Conservation (phyloP, 2,797 vertebrate genomes). For the Arctocebus calabarensis region DNA sequence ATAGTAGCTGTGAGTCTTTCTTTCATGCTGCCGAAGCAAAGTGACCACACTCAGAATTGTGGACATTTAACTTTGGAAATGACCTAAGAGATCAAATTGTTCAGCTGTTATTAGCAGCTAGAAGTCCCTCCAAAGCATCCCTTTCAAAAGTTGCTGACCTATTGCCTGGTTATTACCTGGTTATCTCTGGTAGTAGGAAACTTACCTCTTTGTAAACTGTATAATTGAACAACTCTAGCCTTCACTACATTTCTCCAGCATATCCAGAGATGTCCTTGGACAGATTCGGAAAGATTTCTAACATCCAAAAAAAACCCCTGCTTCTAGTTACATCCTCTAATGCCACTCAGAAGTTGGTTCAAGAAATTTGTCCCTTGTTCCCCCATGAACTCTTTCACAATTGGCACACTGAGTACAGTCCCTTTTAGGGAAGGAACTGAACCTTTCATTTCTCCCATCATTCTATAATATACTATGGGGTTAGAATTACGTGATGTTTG, state of each 20-base stretch:
- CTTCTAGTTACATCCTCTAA: neutral
- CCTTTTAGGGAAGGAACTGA: neutral
- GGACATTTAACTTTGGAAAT: slow-evolving; percentile 13
- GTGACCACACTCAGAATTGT: neutral
- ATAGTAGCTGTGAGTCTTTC: neutral
- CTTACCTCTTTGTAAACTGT: neutral
- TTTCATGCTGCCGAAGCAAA: neutral
- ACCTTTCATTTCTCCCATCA: neutral
- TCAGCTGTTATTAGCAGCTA: neutral
- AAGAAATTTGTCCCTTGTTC: neutral
- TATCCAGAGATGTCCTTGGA: neutral
- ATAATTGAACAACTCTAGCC: neutral
- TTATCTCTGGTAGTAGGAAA: neutral
- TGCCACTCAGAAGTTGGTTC: neutral
- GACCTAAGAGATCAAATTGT: neutral
- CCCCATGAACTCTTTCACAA: neutral
- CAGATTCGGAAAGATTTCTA: neutral
- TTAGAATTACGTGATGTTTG: neutral
- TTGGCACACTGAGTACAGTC: neutral
- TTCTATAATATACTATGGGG: neutral
- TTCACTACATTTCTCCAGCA: neutral
- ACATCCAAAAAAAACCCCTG: neutral
- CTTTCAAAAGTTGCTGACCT: slow-evolving; percentile 1
- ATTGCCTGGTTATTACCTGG: slow-evolving; percentile 6
- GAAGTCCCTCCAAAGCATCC: neutral